phyloP scores from a whole-genome alignment of 2,888 invertebrate genomes.

The Siphonodentalium dalli region DNA sequence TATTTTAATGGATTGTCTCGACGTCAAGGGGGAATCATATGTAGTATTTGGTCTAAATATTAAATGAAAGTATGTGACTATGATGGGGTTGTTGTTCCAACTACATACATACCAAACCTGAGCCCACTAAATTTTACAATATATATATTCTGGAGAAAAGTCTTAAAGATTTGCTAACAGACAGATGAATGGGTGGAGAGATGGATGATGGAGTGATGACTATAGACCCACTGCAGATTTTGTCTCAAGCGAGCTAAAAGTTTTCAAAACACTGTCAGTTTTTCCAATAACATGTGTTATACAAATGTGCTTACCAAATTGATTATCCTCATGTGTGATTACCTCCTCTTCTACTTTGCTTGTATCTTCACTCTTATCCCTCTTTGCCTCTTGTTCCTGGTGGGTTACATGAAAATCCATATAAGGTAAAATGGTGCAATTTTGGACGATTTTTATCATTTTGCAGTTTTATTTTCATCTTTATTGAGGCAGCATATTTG shows the following conservation, averaged over 20 bases:
- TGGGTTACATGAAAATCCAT: background rate
- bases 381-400: slow-evolving; percentile 67
- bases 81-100: no score
- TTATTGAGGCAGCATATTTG: background rate
- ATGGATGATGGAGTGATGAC: background rate
- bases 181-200: no score
- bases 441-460: no score
- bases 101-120: no score
- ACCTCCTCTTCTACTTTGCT: slow-evolving; percentile 70
- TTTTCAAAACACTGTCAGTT: background rate
- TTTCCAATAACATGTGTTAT: background rate
- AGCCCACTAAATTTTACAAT: no score
- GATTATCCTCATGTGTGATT: slow-evolving; percentile 82
- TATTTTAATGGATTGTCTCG: no score
- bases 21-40: no score
- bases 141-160: no score
- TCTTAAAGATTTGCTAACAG: no score
- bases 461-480: background rate
- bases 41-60: no score
- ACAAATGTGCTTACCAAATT: slow-evolving; percentile 78
- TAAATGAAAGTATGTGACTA: no score
- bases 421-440: no score
- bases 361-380: slow-evolving; percentile 53
- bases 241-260: background rate
- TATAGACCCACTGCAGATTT: background rate